Percentiles rank a stretch among this genome's conserved stretches.
Conservation (phyloP, 2,888 invertebrate species). For the Plebejus melissa region DNA sequence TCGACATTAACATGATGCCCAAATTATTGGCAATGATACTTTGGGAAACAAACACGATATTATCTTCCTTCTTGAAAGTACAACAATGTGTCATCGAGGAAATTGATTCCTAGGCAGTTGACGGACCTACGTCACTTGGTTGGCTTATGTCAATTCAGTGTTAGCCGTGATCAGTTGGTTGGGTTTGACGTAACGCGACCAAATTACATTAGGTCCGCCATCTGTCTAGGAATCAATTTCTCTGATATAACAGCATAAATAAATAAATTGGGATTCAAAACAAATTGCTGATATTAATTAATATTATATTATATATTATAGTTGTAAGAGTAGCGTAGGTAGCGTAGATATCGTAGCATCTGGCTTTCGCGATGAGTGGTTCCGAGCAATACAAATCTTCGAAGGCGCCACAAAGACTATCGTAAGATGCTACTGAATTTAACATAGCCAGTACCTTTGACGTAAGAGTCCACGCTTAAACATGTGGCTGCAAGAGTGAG, state of each 20-base stretch:
- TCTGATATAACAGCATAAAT: background rate
- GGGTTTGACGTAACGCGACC: too few species aligned
- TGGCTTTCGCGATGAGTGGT: background rate
- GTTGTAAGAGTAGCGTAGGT: too few species aligned
- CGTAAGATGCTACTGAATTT: slow-evolving; percentile 12
- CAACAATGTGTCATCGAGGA: too few species aligned
- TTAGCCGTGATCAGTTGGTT: too few species aligned
- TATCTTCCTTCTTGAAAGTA: background rate
- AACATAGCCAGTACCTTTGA: background rate
- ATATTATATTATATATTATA: too few species aligned
- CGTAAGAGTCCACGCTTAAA: background rate
- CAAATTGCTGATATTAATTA: too few species aligned
- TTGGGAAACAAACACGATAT: background rate
- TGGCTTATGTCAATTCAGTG: too few species aligned
- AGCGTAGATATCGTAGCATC: background rate
- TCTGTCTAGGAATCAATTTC: too few species aligned
- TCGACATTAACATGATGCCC: background rate
- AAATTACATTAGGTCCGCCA: too few species aligned
- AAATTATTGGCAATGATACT: background rate
- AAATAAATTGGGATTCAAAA: background rate
- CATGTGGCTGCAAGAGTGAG: background rate
- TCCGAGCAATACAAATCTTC: background rate
- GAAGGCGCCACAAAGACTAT: slow-evolving; percentile 8
- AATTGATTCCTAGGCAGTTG: too few species aligned
- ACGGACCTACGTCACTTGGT: too few species aligned